Evolutionary conservation across 2,113 vertebrate species (phyloP), one percentile per base, ranked within the genome.

Genomic region (Melospiza melodia): DNA sequence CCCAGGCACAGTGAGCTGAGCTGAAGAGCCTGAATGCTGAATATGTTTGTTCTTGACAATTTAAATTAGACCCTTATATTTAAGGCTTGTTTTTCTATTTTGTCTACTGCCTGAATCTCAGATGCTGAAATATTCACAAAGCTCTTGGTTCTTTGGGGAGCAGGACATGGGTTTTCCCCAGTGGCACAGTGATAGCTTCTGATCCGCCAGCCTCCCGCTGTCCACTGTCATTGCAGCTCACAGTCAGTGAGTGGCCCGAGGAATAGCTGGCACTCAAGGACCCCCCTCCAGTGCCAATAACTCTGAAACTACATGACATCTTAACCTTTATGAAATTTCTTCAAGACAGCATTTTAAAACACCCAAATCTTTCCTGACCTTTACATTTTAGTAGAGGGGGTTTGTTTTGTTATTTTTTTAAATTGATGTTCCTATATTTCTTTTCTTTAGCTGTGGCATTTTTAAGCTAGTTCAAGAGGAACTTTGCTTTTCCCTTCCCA

Each of bases 271-370:
- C 97, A 97, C 97, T 98, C 96, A 97, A 67, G 81, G 91, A 94
- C 97, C 97, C 98, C 97, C 97, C 96, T 96, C 81, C 97, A 95
- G 88, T 92, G 94, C 97, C 97, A 90, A 73, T 97, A 98, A 98
- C 96, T 98, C 97, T 98, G 98, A 98, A 98, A 98, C 95, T 97
- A 98, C 98, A 98, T 98, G 98, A 98, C 98, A 98, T 98, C 98
- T 98, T 98, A 98, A 98, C 98, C 98, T 99, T 98, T 98, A 98
- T 97, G 97, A 98, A 98, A 98, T 97, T 97, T 97, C 98, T 98
- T 98, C 97, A 94, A 98, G 98, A 98, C 98, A 98, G 98, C 98
- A 98, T 98, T 98, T 98, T 98, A 98, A 98, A 98, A 98, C 98
- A 98, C 98, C 98, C 98, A 98, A 98, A 98, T 98, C 98, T 98